These are phyloP conservation scores for Drosophila azteca DNA, from an alignment of 1,140 invertebrate species.

Conservation along the genomic window DNA sequence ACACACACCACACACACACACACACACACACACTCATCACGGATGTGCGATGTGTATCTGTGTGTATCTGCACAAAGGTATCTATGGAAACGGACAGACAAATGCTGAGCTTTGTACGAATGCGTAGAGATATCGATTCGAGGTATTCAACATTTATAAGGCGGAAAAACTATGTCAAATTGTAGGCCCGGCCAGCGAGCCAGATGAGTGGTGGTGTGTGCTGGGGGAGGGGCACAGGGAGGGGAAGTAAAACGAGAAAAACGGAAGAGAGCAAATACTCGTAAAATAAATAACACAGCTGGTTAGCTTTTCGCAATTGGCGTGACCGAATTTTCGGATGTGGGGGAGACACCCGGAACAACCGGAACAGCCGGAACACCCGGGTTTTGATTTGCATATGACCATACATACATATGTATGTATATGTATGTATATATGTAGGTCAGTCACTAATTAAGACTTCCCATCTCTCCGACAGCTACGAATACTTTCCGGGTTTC, in stretches of 20 bases:
- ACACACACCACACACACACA: slow-evolving; percentile 12
- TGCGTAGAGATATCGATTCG: slow-evolving; percentile 70
- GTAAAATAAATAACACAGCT: slow-evolving; percentile 78
- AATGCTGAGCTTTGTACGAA: slow-evolving; percentile 44
- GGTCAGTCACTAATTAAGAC: slow-evolving; percentile 33
- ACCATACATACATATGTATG: background rate
- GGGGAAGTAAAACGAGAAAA: slow-evolving; percentile 53
- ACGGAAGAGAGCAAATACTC: slow-evolving; percentile 71
- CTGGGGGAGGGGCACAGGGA: slow-evolving; percentile 40
- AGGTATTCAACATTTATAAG: slow-evolving; percentile 74
- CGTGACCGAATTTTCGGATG: slow-evolving; percentile 51
- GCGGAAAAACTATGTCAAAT: slow-evolving; percentile 68
- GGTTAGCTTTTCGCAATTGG: slow-evolving; percentile 75
- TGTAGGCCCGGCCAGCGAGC: slow-evolving; percentile 19
- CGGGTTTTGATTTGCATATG: slow-evolving; percentile 48
- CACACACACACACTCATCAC: slow-evolving; percentile 1
- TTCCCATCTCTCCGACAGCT: slow-evolving; percentile 73
- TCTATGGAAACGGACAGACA: slow-evolving; percentile 36
- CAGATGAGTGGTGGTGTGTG: background rate
- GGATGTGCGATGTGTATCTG: slow-evolving; percentile 5
- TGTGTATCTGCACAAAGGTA: slow-evolving; percentile 21
- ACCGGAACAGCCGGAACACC: background rate
- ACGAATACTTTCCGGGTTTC: slow-evolving; percentile 94
- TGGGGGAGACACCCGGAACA: background rate
- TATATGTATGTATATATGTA: slow-evolving; percentile 7